phyloP scores from a whole-genome alignment of 2,113 vertebrate species.

The Myotis yumanensis region DNA sequence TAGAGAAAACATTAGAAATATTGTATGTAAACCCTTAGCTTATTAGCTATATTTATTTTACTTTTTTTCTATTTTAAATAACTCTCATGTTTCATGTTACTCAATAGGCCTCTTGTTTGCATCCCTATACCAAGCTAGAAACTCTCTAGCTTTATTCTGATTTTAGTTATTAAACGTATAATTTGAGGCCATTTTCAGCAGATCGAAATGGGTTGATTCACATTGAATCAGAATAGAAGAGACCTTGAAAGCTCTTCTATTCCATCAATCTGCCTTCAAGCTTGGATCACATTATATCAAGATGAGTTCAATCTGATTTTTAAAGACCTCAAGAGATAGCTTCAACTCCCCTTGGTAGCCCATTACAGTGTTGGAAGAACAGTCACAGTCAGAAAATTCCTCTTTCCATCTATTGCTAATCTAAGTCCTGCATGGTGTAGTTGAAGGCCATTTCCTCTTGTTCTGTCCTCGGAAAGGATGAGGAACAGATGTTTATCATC shows the following conservation, averaged over 20 bases:
- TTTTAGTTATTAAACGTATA: slow-evolving; percentile 60
- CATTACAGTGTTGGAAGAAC: slow-evolving; percentile 35
- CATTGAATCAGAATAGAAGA: slow-evolving; percentile 42
- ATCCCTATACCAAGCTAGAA: slow-evolving; percentile 41
- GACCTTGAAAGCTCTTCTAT: slow-evolving; percentile 42
- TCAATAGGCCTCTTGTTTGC: slow-evolving; percentile 64
- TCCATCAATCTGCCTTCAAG: slow-evolving; percentile 48
- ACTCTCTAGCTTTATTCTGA: slow-evolving; percentile 46
- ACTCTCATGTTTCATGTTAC: slow-evolving; percentile 29
- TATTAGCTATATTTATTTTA: slow-evolving; percentile 55
- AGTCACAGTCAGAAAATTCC: slow-evolving; percentile 24
- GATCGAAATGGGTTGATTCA: slow-evolving; percentile 36
- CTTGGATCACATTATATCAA: slow-evolving; percentile 54
- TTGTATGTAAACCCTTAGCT: slow-evolving; percentile 14
- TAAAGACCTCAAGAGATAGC: slow-evolving; percentile 46
- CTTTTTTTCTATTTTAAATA: slow-evolving; percentile 60
- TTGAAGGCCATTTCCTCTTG: slow-evolving; percentile 66
- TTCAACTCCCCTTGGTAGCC: not conserved
- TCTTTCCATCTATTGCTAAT: slow-evolving; percentile 33
- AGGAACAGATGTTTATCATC: slow-evolving; percentile 63
- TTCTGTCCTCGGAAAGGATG: slow-evolving; percentile 38
- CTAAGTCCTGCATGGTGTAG: slow-evolving; percentile 31
- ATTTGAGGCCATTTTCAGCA: slow-evolving; percentile 54
- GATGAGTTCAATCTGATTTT: slow-evolving; percentile 58
- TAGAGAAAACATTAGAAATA: slow-evolving; percentile 4